A percentile compares a stretch with the other conserved stretches of the same genome.
Conservation (phyloP, 2,888 invertebrate genomes). For the Pegoplata infirma region DNA sequence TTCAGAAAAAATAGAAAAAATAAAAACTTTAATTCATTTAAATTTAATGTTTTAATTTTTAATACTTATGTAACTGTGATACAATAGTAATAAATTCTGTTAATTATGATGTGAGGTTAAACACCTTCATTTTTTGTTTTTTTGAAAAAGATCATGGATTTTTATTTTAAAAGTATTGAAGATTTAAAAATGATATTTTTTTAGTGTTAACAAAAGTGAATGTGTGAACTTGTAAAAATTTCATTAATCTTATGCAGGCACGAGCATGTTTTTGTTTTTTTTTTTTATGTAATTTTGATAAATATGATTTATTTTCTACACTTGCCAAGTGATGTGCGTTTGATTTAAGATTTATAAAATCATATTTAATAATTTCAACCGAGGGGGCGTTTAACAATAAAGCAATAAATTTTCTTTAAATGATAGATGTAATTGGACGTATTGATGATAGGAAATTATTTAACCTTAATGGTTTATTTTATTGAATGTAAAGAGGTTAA, state of each 20-base stretch:
- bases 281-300: background rate
- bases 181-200: background rate
- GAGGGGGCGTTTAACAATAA: background rate
- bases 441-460: background rate
- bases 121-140: background rate
- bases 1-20: too few species aligned
- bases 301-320: background rate
- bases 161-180: background rate
- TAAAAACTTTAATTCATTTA: background rate
- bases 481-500: background rate
- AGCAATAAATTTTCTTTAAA: background rate
- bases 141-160: background rate
- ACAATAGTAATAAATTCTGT: background rate
- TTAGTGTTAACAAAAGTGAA: background rate
- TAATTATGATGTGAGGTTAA: background rate
- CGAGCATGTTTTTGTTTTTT: too few species aligned
- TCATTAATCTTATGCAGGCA: background rate
- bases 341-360: background rate
- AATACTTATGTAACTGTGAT: background rate
- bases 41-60: background rate
- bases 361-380: background rate
- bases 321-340: conserved; percentile 3
- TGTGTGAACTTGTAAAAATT: background rate
- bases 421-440: background rate
- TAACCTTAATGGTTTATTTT: background rate